These are phyloP conservation scores for Drosophila triauraria DNA, from an alignment of 1,140 invertebrate species.

Conservation along the genomic window DNA sequence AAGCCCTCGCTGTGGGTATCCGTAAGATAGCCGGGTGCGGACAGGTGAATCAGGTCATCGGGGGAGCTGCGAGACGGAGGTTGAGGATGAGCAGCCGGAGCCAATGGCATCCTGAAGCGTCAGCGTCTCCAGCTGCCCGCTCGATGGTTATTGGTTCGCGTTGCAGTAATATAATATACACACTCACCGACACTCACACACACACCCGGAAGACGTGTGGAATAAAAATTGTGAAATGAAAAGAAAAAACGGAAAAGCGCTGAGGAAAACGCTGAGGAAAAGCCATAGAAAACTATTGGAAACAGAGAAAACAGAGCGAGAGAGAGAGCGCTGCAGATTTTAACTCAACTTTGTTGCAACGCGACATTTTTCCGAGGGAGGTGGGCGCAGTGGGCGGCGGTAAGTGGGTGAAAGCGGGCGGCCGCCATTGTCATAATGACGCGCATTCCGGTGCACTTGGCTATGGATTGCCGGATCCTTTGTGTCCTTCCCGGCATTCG, in stretches of 20 bases:
- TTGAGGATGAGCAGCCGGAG: constrained; percentile 52
- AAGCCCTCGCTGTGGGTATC: constrained; percentile 38
- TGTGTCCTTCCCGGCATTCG: constrained; percentile 36
- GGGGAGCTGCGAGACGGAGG: constrained; percentile 16
- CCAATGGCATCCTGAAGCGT: constrained; percentile 76
- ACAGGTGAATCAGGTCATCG: constrained; percentile 77
- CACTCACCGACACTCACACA: constrained; percentile 25
- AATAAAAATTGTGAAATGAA: constrained; percentile 80
- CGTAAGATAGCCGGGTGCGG: constrained; percentile 49
- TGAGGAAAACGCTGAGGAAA: constrained; percentile 32
- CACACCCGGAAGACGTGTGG: constrained; percentile 42
- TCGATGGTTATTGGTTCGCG: constrained; percentile 84
- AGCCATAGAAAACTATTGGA: constrained; percentile 49
- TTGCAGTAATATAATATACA: constrained; percentile 81
- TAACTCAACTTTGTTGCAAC: constrained; percentile 73
- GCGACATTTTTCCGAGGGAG: constrained; percentile 46
- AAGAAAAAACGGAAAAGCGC: constrained; percentile 43
- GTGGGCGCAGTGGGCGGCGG: background rate
- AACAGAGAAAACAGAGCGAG: constrained; percentile 14
- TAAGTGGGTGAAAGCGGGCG: constrained; percentile 11
- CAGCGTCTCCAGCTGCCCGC: constrained; percentile 68
- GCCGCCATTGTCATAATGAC: constrained; percentile 70
- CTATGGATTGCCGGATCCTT: constrained; percentile 63
- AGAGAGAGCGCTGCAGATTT: constrained; percentile 31
- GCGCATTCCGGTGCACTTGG: constrained; percentile 69